Percentiles rank a stretch among this genome's conserved stretches.
Evolutionary conservation across 2,888 invertebrate species (phyloP).

Genomic region (Platycheirus albimanus): DNA sequence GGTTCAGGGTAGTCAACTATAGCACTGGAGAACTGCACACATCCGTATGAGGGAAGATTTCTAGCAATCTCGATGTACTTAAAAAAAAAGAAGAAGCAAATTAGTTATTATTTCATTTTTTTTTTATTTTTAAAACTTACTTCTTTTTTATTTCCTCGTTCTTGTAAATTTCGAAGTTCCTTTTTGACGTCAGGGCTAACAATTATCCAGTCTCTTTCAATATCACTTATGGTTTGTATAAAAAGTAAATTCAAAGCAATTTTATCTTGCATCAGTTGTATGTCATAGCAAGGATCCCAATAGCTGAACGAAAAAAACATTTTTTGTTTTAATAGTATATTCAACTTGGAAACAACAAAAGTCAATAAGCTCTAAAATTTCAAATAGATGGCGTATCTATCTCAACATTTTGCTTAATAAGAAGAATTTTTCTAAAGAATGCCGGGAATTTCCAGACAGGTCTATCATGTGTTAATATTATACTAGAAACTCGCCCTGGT

Average conservation of each 20-base stretch:
- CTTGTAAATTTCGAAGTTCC: slow-evolving; percentile 88
- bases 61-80: slow-evolving; percentile 94
- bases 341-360: too few species aligned
- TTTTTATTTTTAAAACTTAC: slow-evolving; percentile 81
- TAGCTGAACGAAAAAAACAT: slow-evolving; percentile 87
- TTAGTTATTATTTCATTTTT: background rate
- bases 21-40: slow-evolving; percentile 90
- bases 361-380: too few species aligned
- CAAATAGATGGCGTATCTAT: too few species aligned
- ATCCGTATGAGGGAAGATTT: slow-evolving; percentile 94
- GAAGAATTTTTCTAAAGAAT: too few species aligned
- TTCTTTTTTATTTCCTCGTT: slow-evolving; percentile 91
- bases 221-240: slow-evolving; percentile 93
- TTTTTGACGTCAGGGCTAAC: slow-evolving; percentile 87
- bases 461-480: too few species aligned
- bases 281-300: slow-evolving; percentile 94
- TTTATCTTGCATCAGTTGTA: slow-evolving; percentile 91
- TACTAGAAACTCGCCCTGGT: too few species aligned
- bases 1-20: slow-evolving; percentile 90
- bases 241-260: slow-evolving; percentile 93
- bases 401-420: too few species aligned
- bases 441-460: too few species aligned
- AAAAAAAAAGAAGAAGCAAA: too few species aligned
- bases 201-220: slow-evolving; percentile 93
- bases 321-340: too few species aligned